These are phyloP conservation scores for Spilogale gracilis DNA, from an alignment of 2,113 vertebrate species.

Conservation along the genomic window DNA sequence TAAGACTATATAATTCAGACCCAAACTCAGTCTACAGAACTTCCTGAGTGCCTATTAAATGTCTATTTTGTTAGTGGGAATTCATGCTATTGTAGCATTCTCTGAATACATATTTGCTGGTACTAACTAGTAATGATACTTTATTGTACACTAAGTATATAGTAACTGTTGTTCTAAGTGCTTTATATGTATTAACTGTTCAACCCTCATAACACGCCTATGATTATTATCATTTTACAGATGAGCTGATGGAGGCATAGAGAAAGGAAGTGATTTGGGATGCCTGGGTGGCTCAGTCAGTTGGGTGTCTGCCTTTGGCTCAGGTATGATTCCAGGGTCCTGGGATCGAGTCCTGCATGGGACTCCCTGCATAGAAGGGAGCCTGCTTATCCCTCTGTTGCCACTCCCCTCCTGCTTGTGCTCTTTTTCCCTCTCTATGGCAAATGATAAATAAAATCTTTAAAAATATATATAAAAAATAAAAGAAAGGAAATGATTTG, in stretches of 20 bases:
- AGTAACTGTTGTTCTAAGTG: neutral
- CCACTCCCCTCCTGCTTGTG: neutral
- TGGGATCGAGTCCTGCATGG: neutral
- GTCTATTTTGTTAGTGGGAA: constrained; percentile 30
- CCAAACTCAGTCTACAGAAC: neutral
- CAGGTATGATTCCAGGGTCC: neutral
- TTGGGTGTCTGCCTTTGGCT: neutral
- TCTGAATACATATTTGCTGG: neutral
- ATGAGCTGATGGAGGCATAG: neutral
- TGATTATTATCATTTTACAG: neutral
- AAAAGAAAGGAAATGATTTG: neutral
- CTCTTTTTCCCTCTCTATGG: neutral
- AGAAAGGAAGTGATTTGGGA: neutral
- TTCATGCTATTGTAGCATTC: neutral
- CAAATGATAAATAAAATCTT: neutral
- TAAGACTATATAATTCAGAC: constrained; percentile 6
- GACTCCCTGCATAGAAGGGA: neutral
- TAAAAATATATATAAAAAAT: neutral
- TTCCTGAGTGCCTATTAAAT: constrained; percentile 25
- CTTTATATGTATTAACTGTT: neutral
- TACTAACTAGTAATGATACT: neutral
- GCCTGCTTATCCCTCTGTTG: neutral
- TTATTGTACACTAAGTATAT: neutral
- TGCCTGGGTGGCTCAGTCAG: neutral
- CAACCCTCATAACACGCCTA: neutral